phyloP scores from a whole-genome alignment of 1,140 invertebrate genomes.

The Nautilus pompilius region DNA sequence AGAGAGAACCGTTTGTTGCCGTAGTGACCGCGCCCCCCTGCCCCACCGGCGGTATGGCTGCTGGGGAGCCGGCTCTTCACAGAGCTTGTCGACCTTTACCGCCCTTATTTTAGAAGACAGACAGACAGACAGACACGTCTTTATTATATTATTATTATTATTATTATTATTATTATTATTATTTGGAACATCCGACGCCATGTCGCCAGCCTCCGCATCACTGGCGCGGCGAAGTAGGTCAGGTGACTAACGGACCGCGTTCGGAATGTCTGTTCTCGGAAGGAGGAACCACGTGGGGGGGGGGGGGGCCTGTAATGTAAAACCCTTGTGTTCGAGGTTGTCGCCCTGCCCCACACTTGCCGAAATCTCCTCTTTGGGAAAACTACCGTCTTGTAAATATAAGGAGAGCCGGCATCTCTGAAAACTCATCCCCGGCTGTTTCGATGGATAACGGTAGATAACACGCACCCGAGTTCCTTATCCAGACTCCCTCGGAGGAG shows the following conservation, averaged over 20 bases:
- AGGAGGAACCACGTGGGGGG: neutral
- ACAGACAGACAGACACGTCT: neutral
- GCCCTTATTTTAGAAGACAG: too few species aligned
- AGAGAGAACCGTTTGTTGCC: neutral
- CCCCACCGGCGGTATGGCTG: neutral
- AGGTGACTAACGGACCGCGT: neutral
- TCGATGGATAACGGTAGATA: too few species aligned
- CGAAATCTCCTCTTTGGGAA: too few species aligned
- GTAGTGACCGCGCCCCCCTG: neutral
- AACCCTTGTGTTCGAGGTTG: neutral
- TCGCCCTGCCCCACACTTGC: neutral
- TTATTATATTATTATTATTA: neutral
- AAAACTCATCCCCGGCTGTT: too few species aligned
- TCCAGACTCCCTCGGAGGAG: too few species aligned
- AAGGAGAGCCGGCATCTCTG: too few species aligned
- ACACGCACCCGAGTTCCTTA: too few species aligned
- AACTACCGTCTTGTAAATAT: too few species aligned
- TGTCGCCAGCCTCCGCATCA: too few species aligned
- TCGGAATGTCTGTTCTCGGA: neutral
- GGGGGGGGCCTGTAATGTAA: neutral
- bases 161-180: conserved; percentile 7
- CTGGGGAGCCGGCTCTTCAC: neutral
- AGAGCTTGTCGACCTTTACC: neutral
- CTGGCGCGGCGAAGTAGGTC: neutral
- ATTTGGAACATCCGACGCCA: too few species aligned